phyloP scores from a whole-genome alignment of 2,888 invertebrate genomes.

The Metacarcinus magister region DNA sequence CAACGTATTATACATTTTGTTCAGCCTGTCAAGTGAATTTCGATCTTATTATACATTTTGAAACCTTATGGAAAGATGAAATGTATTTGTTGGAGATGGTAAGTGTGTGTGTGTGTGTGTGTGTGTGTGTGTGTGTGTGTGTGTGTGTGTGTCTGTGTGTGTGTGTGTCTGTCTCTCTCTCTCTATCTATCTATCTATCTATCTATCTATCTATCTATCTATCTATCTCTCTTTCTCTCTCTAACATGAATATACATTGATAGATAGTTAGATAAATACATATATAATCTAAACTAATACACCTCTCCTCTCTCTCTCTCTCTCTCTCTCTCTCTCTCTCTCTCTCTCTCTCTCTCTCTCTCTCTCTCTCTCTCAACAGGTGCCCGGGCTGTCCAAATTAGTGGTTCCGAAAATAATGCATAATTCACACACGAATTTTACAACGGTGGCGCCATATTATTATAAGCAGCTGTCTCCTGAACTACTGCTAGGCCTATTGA shows the following conservation, averaged over 20 bases:
- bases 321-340: neutral
- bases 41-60: slow-evolving; percentile 66
- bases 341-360: neutral
- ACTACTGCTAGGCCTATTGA: neutral
- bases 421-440: slow-evolving; percentile 5
- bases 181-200: no score
- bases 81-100: slow-evolving; percentile 62
- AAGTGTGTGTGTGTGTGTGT: neutral
- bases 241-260: neutral
- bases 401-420: neutral
- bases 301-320: neutral
- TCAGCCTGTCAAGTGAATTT: slow-evolving; percentile 59
- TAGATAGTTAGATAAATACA: slow-evolving; percentile 12
- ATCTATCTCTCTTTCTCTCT: no score
- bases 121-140: slow-evolving; percentile 37
- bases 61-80: slow-evolving; percentile 62
- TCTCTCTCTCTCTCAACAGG: slow-evolving; percentile 23
- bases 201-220: no score
- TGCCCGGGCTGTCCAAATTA: neutral
- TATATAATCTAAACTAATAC: neutral
- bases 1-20: slow-evolving; percentile 67
- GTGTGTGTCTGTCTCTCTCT: no score
- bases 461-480: neutral
- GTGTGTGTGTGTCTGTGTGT: slow-evolving; percentile 19
- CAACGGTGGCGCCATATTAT: neutral